A percentile compares a stretch with the other conserved stretches of the same genome.
These are phyloP conservation scores for Drosophila parvula DNA, from an alignment of 1,140 invertebrate species.

Conservation along the genomic window DNA sequence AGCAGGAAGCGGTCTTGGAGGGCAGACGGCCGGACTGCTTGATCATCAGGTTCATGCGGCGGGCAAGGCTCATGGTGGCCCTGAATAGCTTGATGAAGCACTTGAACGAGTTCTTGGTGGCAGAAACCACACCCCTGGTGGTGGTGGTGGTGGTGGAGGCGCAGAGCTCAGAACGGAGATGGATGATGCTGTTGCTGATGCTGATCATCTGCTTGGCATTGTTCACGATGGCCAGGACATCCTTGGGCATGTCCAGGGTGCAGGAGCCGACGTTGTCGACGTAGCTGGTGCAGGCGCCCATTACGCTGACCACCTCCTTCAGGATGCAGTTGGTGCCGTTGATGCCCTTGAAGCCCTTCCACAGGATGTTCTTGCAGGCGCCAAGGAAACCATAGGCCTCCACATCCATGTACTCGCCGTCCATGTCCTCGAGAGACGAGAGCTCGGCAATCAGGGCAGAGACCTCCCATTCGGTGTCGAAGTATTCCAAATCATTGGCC, in stretches of 20 bases:
- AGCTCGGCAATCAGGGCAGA: conserved; percentile 9
- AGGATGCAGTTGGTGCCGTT: conserved; percentile 63
- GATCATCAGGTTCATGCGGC: conserved; percentile 33
- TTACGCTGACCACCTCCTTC: conserved; percentile 31
- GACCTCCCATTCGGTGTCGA: conserved; percentile 11
- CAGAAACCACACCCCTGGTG: background rate
- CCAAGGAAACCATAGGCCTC: conserved; percentile 31
- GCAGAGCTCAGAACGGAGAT: conserved; percentile 38
- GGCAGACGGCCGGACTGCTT: conserved; percentile 39
- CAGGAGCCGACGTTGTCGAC: conserved; percentile 40
- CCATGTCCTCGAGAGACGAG: conserved; percentile 7
- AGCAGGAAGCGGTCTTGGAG: conserved; percentile 47
- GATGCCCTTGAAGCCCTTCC: conserved; percentile 25
- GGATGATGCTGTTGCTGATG: conserved; percentile 39
- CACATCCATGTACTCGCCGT: conserved; percentile 46
- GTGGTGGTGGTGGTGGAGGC: background rate
- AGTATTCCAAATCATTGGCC: conserved; percentile 24
- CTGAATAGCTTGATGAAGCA: conserved; percentile 25
- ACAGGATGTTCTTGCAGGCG: conserved; percentile 12
- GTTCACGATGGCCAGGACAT: conserved; percentile 43
- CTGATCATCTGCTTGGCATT: conserved; percentile 37
- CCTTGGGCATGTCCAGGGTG: conserved; percentile 43
- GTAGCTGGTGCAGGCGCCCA: conserved; percentile 44
- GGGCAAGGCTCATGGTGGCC: conserved; percentile 14
- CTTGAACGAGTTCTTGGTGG: background rate